Evolutionary conservation across 2,888 invertebrate species (phyloP), one percentile per base, ranked within the genome.

Genomic region (Athetis lepigone): DNA sequence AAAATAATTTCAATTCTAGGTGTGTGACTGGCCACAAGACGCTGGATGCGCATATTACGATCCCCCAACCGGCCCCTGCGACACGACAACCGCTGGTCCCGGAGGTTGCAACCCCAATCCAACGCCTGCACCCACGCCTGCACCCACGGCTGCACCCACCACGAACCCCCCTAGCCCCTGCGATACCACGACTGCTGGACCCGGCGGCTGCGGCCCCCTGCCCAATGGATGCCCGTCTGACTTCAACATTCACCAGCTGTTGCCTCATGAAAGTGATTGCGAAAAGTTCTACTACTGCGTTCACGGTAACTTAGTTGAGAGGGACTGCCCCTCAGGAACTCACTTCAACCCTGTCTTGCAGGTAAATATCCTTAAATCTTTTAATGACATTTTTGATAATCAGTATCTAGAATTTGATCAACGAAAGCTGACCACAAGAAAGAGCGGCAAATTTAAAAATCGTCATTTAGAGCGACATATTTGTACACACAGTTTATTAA

Each of bases 191-290:
- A 33, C 33, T 13, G 33, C 33, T 33, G 33, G 33, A 33, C 33
- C 33, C 33, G 33, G 33, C 13, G 33, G 33, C 13, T 33, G 33
- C 33, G 13, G 13, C 13, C 7, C 33, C 13, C 33, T 33, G 8
- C 33, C 33, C 33, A 88, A 89, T 25, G 88, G 87, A 0, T 90
- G 90, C 21, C 90, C 89, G 0, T 75, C 71, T 4, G 76, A 86
- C 57, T 83, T 74, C 40, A 42, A 70, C 9, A 60, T 84, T 0
- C 79, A 87, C 19, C 56, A 80, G 3, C 82, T 90, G 0, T 45
- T 91, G 2, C 89, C 91, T 0, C 88, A 90, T 9, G 88, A 85
- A 19, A 76, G 73, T 0, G 70, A 87, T 5, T 92, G 91, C 65
- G 51, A 66, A 8, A 83, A 77, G 42, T 91, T 84, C 79, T 91